phyloP scores from a whole-genome alignment of 2,888 invertebrate species.

The Melipona beecheii region DNA sequence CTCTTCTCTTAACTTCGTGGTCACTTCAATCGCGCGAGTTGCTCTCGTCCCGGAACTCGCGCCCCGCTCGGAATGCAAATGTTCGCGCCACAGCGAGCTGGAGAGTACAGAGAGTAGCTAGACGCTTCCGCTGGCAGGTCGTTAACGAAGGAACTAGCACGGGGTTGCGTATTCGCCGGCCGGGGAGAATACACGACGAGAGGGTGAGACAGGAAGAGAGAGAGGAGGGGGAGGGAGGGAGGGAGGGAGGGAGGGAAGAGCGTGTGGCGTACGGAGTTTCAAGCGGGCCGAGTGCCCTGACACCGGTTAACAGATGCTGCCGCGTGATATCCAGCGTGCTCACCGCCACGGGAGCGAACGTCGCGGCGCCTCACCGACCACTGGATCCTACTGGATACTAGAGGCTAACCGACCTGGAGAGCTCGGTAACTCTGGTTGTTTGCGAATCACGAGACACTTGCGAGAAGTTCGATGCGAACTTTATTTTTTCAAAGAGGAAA shows the following conservation, averaged over 20 bases:
- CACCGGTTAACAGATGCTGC: constrained; percentile 78
- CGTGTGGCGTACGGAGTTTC: constrained; percentile 72
- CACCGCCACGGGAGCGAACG: constrained; percentile 5
- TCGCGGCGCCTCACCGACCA: constrained; percentile 5
- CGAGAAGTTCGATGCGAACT: no score
- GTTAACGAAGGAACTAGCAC: constrained; percentile 77
- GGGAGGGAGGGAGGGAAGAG: constrained; percentile 65
- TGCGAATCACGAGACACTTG: no score
- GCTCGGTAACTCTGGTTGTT: neutral
- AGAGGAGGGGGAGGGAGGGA: constrained; percentile 58
- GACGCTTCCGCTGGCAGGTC: constrained; percentile 75
- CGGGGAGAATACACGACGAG: constrained; percentile 65
- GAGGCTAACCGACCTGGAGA: neutral
- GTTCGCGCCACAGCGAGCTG: constrained; percentile 57
- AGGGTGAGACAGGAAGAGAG: no score
- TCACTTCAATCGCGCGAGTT: neutral
- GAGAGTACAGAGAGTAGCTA: no score
- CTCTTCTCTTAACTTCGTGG: neutral
- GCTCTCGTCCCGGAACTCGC: neutral
- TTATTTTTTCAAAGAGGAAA: no score
- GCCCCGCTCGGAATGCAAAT: constrained; percentile 74
- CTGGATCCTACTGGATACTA: neutral
- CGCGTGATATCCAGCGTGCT: constrained; percentile 77
- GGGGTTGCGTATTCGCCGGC: constrained; percentile 55
- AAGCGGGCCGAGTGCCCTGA: constrained; percentile 71